phyloP scores from a whole-genome alignment of 2,797 vertebrate genomes.

The Melanotaenia nigrans region DNA sequence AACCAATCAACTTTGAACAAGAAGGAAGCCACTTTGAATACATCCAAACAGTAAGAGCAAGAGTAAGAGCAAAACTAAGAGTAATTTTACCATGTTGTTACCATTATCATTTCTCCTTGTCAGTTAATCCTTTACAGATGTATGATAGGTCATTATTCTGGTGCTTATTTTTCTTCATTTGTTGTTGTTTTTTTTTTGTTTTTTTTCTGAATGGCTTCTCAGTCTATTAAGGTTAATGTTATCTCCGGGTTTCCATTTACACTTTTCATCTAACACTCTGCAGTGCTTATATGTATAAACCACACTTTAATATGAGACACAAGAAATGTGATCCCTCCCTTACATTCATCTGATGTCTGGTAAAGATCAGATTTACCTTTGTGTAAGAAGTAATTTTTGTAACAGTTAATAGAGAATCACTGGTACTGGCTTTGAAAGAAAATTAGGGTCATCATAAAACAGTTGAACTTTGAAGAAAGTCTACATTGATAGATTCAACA shows the following conservation, averaged over 20 bases:
- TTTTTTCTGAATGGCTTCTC: background rate
- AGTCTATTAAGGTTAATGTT: background rate
- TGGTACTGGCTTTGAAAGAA: background rate
- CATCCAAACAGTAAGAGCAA: constrained; percentile 93
- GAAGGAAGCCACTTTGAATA: constrained; percentile 94
- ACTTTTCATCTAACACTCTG: background rate
- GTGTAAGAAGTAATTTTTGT: background rate
- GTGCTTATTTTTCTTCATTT: background rate
- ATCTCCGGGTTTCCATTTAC: constrained; percentile 1
- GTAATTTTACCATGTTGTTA: background rate
- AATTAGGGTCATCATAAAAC: background rate
- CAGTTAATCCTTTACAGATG: background rate
- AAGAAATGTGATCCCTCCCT: background rate
- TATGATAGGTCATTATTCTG: background rate
- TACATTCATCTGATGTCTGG: background rate
- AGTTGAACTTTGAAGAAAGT: background rate
- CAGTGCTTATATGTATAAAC: background rate
- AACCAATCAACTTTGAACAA: constrained; percentile 89
- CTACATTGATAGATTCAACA: background rate
- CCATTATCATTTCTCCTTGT: background rate
- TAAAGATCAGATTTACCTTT: constrained; percentile 44
- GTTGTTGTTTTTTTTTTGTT: background rate
- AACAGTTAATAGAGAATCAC: background rate
- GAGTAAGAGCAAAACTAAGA: constrained; percentile 64
- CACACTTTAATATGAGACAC: background rate